A percentile compares a stretch with the other conserved stretches of the same genome.
phyloP scores from a whole-genome alignment of 64 coral and sea anemone species.

The Stylophora pistillata region DNA sequence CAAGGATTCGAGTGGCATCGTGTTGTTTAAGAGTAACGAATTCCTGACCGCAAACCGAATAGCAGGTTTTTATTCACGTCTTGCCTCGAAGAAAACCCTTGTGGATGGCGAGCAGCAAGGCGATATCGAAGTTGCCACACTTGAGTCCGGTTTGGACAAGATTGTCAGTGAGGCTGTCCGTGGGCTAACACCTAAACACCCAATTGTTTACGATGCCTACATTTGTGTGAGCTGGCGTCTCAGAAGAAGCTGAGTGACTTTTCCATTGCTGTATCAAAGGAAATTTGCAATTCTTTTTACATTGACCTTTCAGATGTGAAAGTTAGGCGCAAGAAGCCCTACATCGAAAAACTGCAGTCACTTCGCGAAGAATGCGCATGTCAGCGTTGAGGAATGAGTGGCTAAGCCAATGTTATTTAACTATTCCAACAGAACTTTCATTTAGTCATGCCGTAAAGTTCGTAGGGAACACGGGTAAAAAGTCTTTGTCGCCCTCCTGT shows the following conservation, averaged over 20 bases:
- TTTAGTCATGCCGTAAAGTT: too few species aligned
- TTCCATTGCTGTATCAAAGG: slow-evolving; percentile 4
- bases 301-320: slow-evolving; percentile 20
- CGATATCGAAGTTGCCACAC: slow-evolving; percentile 38
- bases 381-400: too few species aligned
- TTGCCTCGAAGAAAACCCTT: slow-evolving; percentile 42
- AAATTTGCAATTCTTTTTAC: slow-evolving; percentile 20
- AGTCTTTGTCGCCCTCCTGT: too few species aligned
- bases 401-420: too few species aligned
- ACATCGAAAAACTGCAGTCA: neutral
- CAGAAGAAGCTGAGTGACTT: slow-evolving; percentile 43
- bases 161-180: neutral
- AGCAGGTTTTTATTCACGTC: slow-evolving; percentile 48
- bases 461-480: too few species aligned
- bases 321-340: slow-evolving; percentile 29
- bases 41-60: slow-evolving; percentile 51
- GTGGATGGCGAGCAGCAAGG: neutral
- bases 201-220: slow-evolving; percentile 45
- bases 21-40: slow-evolving; percentile 24
- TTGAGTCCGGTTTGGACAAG: slow-evolving; percentile 25
- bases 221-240: slow-evolving; percentile 36
- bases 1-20: slow-evolving; percentile 1
- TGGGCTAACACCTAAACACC: slow-evolving; percentile 26
- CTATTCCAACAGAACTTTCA: too few species aligned
- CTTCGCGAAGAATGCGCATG: too few species aligned